Evolutionary conservation across 37 sponge, comb jelly and placozoan genomes (phyloP), one percentile per base, ranked within the genome.

Genomic region (Aphrocallistes beatrix): DNA sequence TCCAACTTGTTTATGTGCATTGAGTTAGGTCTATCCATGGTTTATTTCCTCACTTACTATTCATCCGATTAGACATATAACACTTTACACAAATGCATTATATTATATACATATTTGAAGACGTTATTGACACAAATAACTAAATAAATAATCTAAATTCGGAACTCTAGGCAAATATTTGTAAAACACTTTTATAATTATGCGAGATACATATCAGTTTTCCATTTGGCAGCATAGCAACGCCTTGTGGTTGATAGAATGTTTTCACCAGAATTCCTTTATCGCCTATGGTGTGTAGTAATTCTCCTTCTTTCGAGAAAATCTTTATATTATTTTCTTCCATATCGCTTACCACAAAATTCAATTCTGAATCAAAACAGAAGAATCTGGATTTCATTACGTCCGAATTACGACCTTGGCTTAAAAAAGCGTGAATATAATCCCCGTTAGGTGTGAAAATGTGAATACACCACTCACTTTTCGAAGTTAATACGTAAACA

Each of bases 281-380:
- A 17, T 47, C 49, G 3, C 75, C 75, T 19, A 60, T 28, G 8
- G 25, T 60, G 3, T 60, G 75, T 30, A 60, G 3, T 28, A 60
- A 13, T 3, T 3, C 3, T 13, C 75, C 75, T 25, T 19, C 21
- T 60, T 3, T 3, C 3, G 75, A 60, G 21, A 60, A 60, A 19
- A 60, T 30, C 34, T 60, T 60, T 21, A 60, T 13, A 60, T 28
- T 32, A 60, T 60, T 3, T 19, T 19, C 75, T 32, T 30, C 75
- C 75, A 60, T 60, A 60, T 60, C 75, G n/a, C 75, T 60, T 19
- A 60, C n/a, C 10, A 60, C 32, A 60, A 60, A 60, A 13, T 60
- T 60, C 1, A 25, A 25, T 6, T 60, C 28, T 32, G 34, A 8
- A 60, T 60, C 75, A 21, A 60, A 13, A 13, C 75, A 60, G 75